Conservation (phyloP, 2,113 vertebrate genomes). For the Apodemus speciosus region DNA sequence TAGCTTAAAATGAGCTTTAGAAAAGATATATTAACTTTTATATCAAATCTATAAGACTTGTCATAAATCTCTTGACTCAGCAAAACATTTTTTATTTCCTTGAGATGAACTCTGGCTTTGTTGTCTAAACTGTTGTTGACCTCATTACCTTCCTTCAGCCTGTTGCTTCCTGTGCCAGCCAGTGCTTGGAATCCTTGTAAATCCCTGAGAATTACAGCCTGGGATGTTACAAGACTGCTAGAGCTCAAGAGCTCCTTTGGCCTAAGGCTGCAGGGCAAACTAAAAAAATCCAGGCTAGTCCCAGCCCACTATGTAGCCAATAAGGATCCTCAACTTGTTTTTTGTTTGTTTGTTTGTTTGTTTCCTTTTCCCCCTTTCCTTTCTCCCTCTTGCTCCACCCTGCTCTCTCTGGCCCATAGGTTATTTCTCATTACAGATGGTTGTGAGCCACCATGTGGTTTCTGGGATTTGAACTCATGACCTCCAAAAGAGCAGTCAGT, state of each 20-base stretch:
- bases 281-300: background rate
- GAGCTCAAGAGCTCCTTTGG: background rate
- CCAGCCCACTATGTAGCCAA: background rate
- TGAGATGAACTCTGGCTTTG: background rate
- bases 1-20: too few relatives aligned
- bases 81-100: background rate
- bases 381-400: too few relatives aligned
- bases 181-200: background rate
- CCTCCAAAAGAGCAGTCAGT: too few relatives aligned
- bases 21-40: background rate
- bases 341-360: too few relatives aligned
- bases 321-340: background rate
- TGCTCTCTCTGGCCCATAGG: too few relatives aligned
- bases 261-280: background rate
- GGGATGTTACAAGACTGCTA: background rate
- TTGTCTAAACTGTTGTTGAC: background rate
- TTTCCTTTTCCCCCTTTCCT: too few relatives aligned
- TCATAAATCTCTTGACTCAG: background rate
- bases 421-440: too few relatives aligned
- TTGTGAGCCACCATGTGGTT: too few relatives aligned
- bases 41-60: conserved; percentile 26
- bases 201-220: background rate
- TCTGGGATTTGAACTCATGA: too few relatives aligned
- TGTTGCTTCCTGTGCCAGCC: background rate
- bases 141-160: background rate